phyloP scores from a whole-genome alignment of 92 coral and sea anemone species.

The Phenganax marumi region DNA sequence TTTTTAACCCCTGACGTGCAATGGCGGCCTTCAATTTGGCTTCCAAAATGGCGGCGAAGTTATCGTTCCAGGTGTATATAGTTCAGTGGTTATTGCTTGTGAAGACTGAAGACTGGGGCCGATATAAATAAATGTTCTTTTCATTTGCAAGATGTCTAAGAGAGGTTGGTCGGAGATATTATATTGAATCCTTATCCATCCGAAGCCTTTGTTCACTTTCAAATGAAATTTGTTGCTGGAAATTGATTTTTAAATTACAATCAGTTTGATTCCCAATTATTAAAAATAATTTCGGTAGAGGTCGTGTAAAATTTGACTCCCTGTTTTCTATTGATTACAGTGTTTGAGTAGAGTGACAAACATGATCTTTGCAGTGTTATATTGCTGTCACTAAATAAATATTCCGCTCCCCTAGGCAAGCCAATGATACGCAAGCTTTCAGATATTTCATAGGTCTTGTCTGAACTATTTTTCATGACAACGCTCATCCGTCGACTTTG shows the following conservation, averaged over 20 bases:
- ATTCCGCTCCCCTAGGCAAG: background rate
- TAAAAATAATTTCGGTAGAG: background rate
- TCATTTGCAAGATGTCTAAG: slow-evolving; percentile 98
- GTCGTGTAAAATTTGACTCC: background rate
- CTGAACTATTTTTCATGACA: too few species aligned
- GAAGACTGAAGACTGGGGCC: slow-evolving; percentile 29
- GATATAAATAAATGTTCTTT: slow-evolving; percentile 31
- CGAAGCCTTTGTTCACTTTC: background rate
- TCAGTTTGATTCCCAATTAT: background rate
- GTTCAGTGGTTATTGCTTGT: background rate
- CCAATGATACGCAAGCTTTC: too few species aligned
- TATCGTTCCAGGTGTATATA: too few species aligned
- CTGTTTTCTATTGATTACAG: background rate
- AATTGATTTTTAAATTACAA: background rate
- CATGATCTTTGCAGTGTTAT: background rate
- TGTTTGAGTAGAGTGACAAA: background rate
- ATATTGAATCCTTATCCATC: slow-evolving; percentile 73
- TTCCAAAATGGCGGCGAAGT: too few species aligned
- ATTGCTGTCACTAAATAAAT: background rate
- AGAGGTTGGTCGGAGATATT: slow-evolving; percentile 65
- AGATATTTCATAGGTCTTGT: too few species aligned
- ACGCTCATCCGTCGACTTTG: too few species aligned
- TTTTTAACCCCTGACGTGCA: too few species aligned
- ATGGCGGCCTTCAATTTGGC: too few species aligned
- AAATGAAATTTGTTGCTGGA: background rate